A percentile compares a stretch with the other conserved stretches of the same genome.
phyloP scores from a whole-genome alignment of 2,888 invertebrate species.

The Cosmia pyralina region DNA sequence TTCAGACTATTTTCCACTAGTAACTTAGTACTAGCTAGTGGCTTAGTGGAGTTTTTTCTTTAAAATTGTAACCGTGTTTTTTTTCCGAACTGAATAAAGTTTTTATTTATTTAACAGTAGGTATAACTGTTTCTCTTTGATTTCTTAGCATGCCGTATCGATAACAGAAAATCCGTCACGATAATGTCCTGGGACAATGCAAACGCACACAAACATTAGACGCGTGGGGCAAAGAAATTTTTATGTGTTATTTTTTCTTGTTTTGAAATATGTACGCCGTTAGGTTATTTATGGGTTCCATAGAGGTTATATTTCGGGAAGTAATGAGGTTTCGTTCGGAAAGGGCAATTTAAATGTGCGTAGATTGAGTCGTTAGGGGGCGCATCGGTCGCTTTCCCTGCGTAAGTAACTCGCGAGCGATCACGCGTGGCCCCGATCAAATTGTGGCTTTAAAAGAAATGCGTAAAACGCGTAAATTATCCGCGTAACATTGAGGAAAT shows the following conservation, averaged over 20 bases:
- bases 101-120: no score
- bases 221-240: conserved; percentile 87
- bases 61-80: no score
- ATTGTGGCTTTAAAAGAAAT: conserved; percentile 68
- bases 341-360: conserved; percentile 89
- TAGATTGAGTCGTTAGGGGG: conserved; percentile 88
- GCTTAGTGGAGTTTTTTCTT: no score
- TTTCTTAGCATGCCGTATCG: neutral
- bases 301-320: conserved; percentile 90
- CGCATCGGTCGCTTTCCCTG: conserved; percentile 77
- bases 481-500: conserved; percentile 45
- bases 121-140: neutral
- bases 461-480: conserved; percentile 58
- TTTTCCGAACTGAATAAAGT: no score
- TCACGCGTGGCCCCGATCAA: conserved; percentile 68
- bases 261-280: conserved; percentile 90
- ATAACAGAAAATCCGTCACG: conserved; percentile 18
- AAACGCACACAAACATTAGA: conserved; percentile 83
- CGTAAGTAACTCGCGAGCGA: conserved; percentile 68
- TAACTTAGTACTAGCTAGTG: no score
- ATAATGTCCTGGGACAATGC: conserved; percentile 70
- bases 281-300: conserved; percentile 89
- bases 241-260: conserved; percentile 89
- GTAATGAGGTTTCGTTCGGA: conserved; percentile 90
- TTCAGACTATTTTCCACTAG: neutral